These are phyloP conservation scores for Hermetia illucens DNA, from an alignment of 1,140 invertebrate species.

Conservation along the genomic window DNA sequence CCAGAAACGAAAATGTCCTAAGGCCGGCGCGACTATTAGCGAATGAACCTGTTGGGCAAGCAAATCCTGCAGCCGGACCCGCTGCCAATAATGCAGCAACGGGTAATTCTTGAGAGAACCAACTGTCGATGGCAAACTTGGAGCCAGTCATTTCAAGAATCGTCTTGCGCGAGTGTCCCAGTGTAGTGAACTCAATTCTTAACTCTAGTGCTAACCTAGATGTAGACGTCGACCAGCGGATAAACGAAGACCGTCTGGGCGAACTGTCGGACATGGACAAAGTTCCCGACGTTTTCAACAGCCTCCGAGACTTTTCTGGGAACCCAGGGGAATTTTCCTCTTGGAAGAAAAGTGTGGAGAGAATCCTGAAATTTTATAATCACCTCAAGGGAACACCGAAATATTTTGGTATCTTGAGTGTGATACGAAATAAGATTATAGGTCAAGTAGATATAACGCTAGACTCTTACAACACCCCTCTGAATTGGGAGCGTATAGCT, in stretches of 20 bases:
- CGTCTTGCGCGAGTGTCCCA: too few species aligned
- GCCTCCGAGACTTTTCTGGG: slow-evolving; percentile 3
- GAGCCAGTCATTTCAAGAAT: too few species aligned
- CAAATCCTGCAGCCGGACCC: too few species aligned
- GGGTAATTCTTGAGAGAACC: too few species aligned
- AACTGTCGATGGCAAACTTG: too few species aligned
- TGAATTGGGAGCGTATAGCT: neutral
- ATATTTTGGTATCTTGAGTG: slow-evolving; percentile 4
- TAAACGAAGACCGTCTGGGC: neutral
- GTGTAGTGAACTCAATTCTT: too few species aligned
- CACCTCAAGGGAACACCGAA: slow-evolving; percentile 1
- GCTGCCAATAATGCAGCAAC: too few species aligned
- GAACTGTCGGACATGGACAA: slow-evolving; percentile 2
- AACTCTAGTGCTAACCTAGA: too few species aligned
- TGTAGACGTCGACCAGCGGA: too few species aligned
- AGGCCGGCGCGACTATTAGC: too few species aligned
- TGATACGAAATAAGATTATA: neutral
- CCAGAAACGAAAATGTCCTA: too few species aligned
- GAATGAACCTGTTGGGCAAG: too few species aligned
- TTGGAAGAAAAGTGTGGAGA: slow-evolving; percentile 5
- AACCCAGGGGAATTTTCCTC: slow-evolving; percentile 2
- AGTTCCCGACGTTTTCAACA: slow-evolving; percentile 2
- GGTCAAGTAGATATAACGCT: neutral
- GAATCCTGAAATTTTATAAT: slow-evolving; percentile 2
- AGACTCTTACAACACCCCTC: neutral